A percentile compares a stretch with the other conserved stretches of the same genome.
These are phyloP conservation scores for Lacerta agilis DNA, from an alignment of 2,797 vertebrate genomes.

Conservation along the genomic window DNA sequence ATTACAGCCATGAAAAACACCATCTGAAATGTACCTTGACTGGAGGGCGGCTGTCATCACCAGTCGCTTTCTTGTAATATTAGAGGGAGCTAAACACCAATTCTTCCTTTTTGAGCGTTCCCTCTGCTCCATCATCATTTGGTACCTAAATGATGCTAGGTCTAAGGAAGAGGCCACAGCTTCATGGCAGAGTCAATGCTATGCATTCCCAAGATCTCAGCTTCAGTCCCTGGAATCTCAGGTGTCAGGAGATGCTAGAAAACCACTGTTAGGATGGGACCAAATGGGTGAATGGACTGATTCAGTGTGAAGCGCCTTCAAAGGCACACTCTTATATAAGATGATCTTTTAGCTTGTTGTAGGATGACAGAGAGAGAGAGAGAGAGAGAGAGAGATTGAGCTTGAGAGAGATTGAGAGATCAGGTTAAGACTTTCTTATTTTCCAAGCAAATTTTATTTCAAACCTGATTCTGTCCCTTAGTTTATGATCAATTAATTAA, in stretches of 20 bases:
- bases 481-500: no score
- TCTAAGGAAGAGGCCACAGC: background rate
- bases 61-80: constrained; percentile 37
- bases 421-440: no score
- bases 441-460: no score
- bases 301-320: background rate
- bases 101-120: background rate
- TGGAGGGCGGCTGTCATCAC: constrained; percentile 53
- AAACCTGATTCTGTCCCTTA: no score
- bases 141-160: background rate
- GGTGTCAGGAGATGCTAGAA: background rate
- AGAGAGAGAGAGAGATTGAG: no score
- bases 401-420: no score
- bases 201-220: background rate
- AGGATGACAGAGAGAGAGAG: no score
- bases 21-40: constrained; percentile 51
- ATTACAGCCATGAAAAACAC: constrained; percentile 69
- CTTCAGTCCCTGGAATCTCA: background rate
- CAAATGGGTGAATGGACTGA: no score
- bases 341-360: background rate
- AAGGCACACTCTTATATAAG: background rate
- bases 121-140: background rate
- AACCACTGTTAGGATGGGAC: background rate
- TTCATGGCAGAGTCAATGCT: background rate
- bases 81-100: constrained; percentile 4